These are phyloP conservation scores for Chrysemys picta DNA, from an alignment of 2,113 vertebrate species.

Conservation along the genomic window DNA sequence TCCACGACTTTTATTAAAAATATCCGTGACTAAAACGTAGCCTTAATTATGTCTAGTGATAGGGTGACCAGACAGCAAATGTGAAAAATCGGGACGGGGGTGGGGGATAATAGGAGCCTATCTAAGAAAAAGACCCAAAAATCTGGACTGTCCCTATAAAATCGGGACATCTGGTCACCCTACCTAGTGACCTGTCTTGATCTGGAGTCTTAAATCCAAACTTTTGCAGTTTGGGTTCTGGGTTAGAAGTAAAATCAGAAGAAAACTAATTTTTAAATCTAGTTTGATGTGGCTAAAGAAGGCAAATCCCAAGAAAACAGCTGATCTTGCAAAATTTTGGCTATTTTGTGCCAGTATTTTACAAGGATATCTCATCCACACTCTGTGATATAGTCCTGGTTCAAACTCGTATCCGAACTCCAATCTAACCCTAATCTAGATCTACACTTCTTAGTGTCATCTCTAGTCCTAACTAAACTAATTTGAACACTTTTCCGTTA, in stretches of 20 bases:
- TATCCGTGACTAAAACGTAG: too few species aligned
- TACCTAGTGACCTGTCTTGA: not conserved
- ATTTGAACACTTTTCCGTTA: not conserved
- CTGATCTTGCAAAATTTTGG: not conserved
- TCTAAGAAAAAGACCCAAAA: too few species aligned
- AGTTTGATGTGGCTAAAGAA: not conserved
- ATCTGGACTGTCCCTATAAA: too few species aligned
- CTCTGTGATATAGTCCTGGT: not conserved
- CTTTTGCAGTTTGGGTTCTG: not conserved
- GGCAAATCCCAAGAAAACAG: not conserved
- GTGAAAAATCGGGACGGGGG: too few species aligned
- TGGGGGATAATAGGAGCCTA: too few species aligned
- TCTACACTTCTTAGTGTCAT: not conserved
- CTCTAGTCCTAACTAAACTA: not conserved
- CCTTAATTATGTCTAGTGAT: too few species aligned
- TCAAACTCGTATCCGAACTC: not conserved
- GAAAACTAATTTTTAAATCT: not conserved
- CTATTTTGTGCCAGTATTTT: not conserved
- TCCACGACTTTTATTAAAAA: too few species aligned
- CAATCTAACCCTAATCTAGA: not conserved
- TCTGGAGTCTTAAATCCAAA: not conserved
- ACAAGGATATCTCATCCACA: not conserved
- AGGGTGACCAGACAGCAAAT: too few species aligned
- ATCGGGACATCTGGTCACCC: too few species aligned
- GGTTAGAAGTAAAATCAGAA: not conserved